Conservation (phyloP, 2,888 invertebrate species). For the Hypolimnas misippus region DNA sequence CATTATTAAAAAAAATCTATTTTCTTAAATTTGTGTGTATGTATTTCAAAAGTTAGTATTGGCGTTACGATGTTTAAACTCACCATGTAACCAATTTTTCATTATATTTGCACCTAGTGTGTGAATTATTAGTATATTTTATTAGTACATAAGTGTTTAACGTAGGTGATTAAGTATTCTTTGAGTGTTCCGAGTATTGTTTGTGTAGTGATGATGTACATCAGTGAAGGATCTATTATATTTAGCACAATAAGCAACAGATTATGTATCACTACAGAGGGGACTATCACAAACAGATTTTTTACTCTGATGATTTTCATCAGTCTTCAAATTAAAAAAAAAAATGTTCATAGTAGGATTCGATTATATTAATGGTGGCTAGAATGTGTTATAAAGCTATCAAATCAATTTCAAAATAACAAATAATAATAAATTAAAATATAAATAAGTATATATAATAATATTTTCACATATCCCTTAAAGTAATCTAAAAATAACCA, state of each 20-base stretch:
- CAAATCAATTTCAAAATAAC: too few species aligned
- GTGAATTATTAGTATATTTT: not conserved
- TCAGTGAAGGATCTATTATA: not conserved
- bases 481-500: too few species aligned
- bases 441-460: too few species aligned
- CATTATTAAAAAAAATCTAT: not conserved
- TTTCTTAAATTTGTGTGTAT: not conserved
- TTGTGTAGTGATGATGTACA: not conserved
- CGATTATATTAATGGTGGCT: too few species aligned
- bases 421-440: too few species aligned
- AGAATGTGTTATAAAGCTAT: too few species aligned
- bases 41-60: not conserved
- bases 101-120: conserved; percentile 10
- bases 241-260: not conserved
- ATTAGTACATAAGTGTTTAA: not conserved
- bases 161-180: not conserved
- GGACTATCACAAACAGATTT: too few species aligned
- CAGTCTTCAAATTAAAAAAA: too few species aligned
- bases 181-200: not conserved
- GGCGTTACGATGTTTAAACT: conserved; percentile 1
- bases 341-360: too few species aligned
- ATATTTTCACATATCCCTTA: too few species aligned
- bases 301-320: too few species aligned
- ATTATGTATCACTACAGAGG: conserved; percentile 1
- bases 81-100: conserved; percentile 10